Evolutionary conservation across 2,888 invertebrate species (phyloP).

Genomic region (Dastarcus helophoroides): DNA sequence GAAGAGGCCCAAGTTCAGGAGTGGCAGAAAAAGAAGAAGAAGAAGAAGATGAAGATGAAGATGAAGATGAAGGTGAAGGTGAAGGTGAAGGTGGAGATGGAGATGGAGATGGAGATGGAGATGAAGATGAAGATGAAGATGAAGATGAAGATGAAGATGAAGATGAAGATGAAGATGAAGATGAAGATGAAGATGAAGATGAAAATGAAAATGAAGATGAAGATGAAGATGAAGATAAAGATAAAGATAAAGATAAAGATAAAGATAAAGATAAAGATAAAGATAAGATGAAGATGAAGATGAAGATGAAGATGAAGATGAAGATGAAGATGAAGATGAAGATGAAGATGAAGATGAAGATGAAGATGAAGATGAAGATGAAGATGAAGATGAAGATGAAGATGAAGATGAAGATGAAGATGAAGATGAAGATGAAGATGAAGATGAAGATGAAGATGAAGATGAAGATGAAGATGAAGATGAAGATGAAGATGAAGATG

Average conservation of each 20-base stretch:
- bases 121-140: constrained; percentile 10
- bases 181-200: constrained; percentile 6
- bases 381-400: not conserved
- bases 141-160: constrained; percentile 7
- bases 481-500: no score
- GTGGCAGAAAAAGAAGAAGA: constrained; percentile 9
- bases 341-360: constrained; percentile 5
- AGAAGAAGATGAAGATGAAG: no score
- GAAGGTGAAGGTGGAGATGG: no score
- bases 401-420: constrained; percentile 3
- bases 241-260: no score
- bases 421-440: constrained; percentile 5
- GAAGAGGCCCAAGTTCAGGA: no score
- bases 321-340: constrained; percentile 8
- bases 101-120: no score
- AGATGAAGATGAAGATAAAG: no score
- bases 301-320: constrained; percentile 5
- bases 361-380: constrained; percentile 7
- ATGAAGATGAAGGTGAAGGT: no score
- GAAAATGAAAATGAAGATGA: no score
- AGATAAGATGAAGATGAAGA: constrained; percentile 5
- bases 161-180: constrained; percentile 10
- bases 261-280: no score
- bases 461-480: constrained; percentile 2
- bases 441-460: constrained; percentile 2